Conservation (phyloP, 2,888 invertebrate species). For the Carabus problematicus region DNA sequence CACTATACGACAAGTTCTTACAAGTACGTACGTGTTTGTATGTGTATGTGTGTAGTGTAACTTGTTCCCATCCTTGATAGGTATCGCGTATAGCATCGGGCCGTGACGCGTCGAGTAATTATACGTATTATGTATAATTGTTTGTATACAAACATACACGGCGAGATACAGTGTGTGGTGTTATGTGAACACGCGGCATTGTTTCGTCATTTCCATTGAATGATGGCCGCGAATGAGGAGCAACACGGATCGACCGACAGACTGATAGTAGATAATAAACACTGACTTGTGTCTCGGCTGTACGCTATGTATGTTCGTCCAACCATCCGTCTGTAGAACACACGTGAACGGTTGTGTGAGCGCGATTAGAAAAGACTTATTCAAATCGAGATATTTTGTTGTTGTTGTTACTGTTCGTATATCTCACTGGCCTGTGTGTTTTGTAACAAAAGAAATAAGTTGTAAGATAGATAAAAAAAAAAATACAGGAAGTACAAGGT, state of each 20-base stretch:
- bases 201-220: conserved; percentile 19
- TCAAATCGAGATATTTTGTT: conserved; percentile 2
- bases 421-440: background rate
- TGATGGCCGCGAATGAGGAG: conserved; percentile 14
- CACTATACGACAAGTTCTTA: too few relatives aligned
- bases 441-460: conserved; percentile 39
- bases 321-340: too few relatives aligned
- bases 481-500: conserved; percentile 30
- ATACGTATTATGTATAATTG: conserved; percentile 56
- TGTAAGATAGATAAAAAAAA: conserved; percentile 32
- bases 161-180: conserved; percentile 26
- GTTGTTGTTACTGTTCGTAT: conserved; percentile 5
- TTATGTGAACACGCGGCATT: conserved; percentile 19
- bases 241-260: conserved; percentile 8
- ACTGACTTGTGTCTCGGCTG: too few relatives aligned
- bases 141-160: conserved; percentile 50
- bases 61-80: conserved; percentile 38
- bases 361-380: conserved; percentile 13
- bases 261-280: conserved; percentile 2
- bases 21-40: conserved; percentile 10
- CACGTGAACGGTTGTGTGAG: conserved; percentile 3
- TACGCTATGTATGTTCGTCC: too few relatives aligned
- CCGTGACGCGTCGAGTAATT: conserved; percentile 50
- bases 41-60: conserved; percentile 51
- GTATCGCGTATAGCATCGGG: conserved; percentile 5